Conservation (phyloP, 92 coral and sea anemone genomes). For the Metridium senile region DNA sequence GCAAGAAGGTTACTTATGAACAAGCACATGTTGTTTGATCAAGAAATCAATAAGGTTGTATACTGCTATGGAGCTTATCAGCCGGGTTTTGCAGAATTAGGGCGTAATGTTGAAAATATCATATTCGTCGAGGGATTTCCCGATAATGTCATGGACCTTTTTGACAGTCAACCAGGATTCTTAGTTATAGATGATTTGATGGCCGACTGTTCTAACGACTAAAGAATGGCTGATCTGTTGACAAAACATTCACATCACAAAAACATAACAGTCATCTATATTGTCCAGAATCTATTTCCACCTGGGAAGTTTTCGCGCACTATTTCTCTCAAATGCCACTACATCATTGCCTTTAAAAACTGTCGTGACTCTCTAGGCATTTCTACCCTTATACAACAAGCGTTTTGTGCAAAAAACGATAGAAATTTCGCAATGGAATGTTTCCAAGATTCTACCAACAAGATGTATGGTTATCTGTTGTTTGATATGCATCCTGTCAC, state of each 20-base stretch:
- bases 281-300: constrained; percentile 37
- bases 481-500: constrained; percentile 53
- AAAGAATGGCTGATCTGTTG: constrained; percentile 35
- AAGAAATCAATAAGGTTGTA: constrained; percentile 24
- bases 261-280: constrained; percentile 26
- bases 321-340: constrained; percentile 35
- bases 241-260: constrained; percentile 55
- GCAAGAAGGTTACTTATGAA: constrained; percentile 4
- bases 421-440: constrained; percentile 42
- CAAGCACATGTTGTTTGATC: constrained; percentile 24
- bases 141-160: constrained; percentile 20
- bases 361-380: constrained; percentile 47
- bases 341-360: constrained; percentile 26
- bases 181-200: constrained; percentile 50
- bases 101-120: constrained; percentile 31
- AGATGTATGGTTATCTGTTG: constrained; percentile 46
- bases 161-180: constrained; percentile 21
- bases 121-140: constrained; percentile 50
- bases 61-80: constrained; percentile 43
- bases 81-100: constrained; percentile 29
- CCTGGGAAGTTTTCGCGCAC: constrained; percentile 29
- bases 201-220: constrained; percentile 35
- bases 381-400: constrained; percentile 40
- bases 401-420: constrained; percentile 28
- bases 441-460: constrained; percentile 50